Evolutionary conservation across 2,113 vertebrate species (phyloP).

Genomic region (Jacana jacana): DNA sequence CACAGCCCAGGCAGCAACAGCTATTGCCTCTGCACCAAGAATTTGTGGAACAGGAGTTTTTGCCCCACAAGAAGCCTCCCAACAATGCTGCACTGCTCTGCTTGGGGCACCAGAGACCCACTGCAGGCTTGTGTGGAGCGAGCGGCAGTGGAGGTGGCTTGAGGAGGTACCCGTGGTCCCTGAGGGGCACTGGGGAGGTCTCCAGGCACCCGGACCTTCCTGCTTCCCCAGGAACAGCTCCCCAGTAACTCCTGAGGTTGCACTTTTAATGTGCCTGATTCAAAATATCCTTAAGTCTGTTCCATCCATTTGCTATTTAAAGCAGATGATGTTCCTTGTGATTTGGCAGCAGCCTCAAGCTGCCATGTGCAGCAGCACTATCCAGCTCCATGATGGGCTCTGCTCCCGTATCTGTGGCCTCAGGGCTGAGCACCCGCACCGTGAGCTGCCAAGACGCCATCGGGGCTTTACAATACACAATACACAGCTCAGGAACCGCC

Average conservation of each 20-base stretch:
- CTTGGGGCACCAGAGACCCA: no score
- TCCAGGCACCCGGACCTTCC: no score
- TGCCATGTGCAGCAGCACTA: fast-evolving
- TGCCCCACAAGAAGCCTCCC: no score
- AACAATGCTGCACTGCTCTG: no score
- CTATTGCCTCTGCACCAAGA: no score
- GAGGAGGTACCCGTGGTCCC: no score
- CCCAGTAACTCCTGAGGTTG: not conserved
- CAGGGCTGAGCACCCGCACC: fast-evolving
- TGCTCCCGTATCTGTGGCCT: fast-evolving
- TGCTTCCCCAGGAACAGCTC: not conserved
- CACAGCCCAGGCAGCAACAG: no score
- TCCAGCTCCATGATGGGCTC: no score
- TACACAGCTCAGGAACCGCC: not conserved
- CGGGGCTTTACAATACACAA: not conserved
- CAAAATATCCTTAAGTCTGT: not conserved
- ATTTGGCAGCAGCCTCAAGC: fast-evolving
- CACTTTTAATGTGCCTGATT: not conserved
- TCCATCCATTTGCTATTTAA: not conserved
- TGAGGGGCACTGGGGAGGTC: no score
- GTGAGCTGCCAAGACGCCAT: not conserved
- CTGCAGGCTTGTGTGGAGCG: not conserved
- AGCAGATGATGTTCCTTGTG: no score
- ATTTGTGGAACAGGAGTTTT: no score
- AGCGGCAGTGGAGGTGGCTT: not conserved